These are phyloP conservation scores for Chymomyza costata DNA, from an alignment of 1,140 invertebrate genomes.

Conservation along the genomic window DNA sequence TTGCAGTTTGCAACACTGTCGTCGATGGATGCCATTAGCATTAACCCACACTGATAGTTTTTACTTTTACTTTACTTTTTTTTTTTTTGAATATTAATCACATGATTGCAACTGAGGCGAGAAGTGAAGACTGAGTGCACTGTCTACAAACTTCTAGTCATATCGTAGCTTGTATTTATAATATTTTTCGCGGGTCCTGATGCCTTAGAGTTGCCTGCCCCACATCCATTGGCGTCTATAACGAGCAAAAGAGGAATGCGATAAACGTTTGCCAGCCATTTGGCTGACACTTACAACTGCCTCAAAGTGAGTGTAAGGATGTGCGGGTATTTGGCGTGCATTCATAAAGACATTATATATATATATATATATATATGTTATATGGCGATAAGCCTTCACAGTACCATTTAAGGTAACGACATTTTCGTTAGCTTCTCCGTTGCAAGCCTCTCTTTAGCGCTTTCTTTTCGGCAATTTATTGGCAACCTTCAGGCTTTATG, in stretches of 20 bases:
- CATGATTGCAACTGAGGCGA: no score
- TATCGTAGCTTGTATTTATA: no score
- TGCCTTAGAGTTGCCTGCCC: conserved; percentile 7
- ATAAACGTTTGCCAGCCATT: conserved; percentile 57
- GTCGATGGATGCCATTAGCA: no score
- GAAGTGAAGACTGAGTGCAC: no score
- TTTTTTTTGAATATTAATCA: no score
- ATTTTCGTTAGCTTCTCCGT: conserved; percentile 23
- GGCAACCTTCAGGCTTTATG: conserved; percentile 45
- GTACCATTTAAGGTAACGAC: conserved; percentile 62
- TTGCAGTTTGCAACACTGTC: conserved; percentile 19
- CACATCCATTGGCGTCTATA: no score
- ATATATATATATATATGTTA: background rate
- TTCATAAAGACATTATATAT: conserved; percentile 48
- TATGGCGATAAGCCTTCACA: conserved; percentile 3
- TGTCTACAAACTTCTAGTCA: no score
- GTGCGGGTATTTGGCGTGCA: no score
- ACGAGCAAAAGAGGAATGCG: conserved; percentile 32
- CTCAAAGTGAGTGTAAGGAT: no score
- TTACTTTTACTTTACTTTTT: no score
- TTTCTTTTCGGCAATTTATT: conserved; percentile 54
- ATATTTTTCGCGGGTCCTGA: conserved; percentile 32
- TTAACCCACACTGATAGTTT: no score
- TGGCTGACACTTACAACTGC: conserved; percentile 1
- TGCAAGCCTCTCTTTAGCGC: background rate